phyloP scores from a whole-genome alignment of 92 coral and sea anemone genomes.

The Galaxea fascicularis region DNA sequence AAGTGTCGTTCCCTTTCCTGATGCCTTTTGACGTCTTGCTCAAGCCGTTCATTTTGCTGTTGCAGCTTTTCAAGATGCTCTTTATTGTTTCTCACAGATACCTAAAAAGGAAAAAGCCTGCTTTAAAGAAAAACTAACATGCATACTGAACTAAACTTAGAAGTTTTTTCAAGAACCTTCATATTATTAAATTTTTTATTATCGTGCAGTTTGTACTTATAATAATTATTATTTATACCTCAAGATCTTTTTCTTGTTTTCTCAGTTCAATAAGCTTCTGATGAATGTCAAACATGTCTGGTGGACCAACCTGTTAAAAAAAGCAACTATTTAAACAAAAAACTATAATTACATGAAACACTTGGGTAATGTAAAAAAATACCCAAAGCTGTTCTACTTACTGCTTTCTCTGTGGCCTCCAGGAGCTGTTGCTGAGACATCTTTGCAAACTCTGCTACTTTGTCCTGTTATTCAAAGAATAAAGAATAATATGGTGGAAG shows the following conservation, averaged over 20 bases:
- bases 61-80: conserved; percentile 85
- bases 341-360: no score
- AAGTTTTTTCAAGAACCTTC: no score
- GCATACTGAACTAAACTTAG: no score
- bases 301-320: conserved; percentile 87
- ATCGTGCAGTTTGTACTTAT: no score
- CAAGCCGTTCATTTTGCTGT: conserved; percentile 93
- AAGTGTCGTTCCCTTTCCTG: conserved; percentile 92
- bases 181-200: no score
- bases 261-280: conserved; percentile 88
- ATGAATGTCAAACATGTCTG: conserved; percentile 91
- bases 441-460: conserved; percentile 98
- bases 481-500: no score
- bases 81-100: conserved; percentile 75
- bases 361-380: no score
- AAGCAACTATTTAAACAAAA: no score
- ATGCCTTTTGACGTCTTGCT: conserved; percentile 91
- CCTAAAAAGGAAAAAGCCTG: conserved; percentile 34
- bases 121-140: not conserved
- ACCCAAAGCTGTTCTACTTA: conserved; percentile 46
- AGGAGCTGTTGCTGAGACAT: conserved; percentile 92
- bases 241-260: conserved; percentile 90
- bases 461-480: conserved; percentile 65
- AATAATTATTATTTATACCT: conserved; percentile 64
- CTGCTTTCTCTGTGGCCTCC: conserved; percentile 96